Evolutionary conservation across 2,888 invertebrate species (phyloP), one percentile per base, ranked within the genome.

Genomic region (Cloeon dipterum): DNA sequence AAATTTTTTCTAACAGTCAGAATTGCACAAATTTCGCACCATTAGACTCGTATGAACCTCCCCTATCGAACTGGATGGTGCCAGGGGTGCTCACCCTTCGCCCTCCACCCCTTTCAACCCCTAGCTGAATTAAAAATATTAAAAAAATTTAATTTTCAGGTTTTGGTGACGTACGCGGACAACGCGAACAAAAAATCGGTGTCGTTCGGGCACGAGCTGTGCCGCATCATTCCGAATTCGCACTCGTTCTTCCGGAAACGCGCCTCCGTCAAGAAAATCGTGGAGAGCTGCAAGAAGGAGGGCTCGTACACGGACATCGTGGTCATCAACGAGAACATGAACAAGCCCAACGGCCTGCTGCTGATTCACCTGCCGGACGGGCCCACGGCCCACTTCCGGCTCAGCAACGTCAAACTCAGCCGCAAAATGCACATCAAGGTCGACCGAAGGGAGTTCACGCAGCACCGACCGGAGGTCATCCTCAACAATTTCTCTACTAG

Each of bases 401-500:
- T 99, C 16, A 86, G 86, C 47, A 93, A 82, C 55, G 83, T 94
- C 1, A 81, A 77, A 53, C 74, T 91, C 35, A 86, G 88, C 0
- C 74, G 81, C 17, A 85, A 91, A 47, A 63, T 93, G 14, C 19
- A 26, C 25, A 23, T 23, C 11, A 40, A 53, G 44, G 70, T 72
- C 43, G 70, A 68, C 49, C 74, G 77, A 49, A 75, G 72, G 49
- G 81, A 85, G 53, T 78, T 89, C 38, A 79, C 79, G 0, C 65
- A 63, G 29, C 91, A 94, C 54, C 67, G 83, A 21, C 98, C 98
- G 1, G 98, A 99, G 65, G 78, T 94, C 2, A 76, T 98, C 42
- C 60, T 96, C 35, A 94, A 86, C 53, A 93, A 96, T 61, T 98
- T 98, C 57, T 76, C 79, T 43, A 98, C 98, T 0, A 70, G 94